These are phyloP conservation scores for Pelobates fuscus DNA, from an alignment of 2,113 vertebrate species.

Conservation along the genomic window DNA sequence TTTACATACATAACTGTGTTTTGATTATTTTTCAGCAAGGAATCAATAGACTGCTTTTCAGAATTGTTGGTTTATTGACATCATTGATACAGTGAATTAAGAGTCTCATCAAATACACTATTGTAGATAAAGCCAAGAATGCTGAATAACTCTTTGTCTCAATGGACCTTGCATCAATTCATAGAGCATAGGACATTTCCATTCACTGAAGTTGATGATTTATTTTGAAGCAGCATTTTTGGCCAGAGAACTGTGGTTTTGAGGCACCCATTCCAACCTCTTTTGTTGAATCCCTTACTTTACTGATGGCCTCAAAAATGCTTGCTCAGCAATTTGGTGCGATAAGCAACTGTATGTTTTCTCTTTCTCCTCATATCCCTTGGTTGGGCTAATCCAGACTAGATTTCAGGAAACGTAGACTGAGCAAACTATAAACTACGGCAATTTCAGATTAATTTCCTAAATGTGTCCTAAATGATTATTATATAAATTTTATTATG, in stretches of 20 bases:
- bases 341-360: no score
- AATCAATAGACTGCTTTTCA: slow-evolving; percentile 14
- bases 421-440: no score
- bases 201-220: not conserved
- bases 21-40: not conserved
- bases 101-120: slow-evolving; percentile 9
- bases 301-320: not conserved
- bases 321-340: not conserved
- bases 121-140: slow-evolving; percentile 28
- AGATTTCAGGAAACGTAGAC: no score
- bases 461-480: no score
- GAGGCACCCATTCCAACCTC: no score
- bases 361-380: no score
- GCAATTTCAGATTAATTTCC: no score
- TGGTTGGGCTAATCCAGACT: no score
- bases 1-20: slow-evolving; percentile 15
- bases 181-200: not conserved
- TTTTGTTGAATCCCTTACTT: not conserved
- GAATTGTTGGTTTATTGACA: slow-evolving; percentile 13
- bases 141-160: slow-evolving; percentile 27
- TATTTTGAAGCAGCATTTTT: not conserved
- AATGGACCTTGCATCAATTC: slow-evolving; percentile 2
- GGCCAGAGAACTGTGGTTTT: no score
- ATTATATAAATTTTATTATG: no score
- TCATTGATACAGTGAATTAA: not conserved